These are phyloP conservation scores for Oligia strigilis DNA, from an alignment of 2,888 invertebrate genomes.

Conservation along the genomic window DNA sequence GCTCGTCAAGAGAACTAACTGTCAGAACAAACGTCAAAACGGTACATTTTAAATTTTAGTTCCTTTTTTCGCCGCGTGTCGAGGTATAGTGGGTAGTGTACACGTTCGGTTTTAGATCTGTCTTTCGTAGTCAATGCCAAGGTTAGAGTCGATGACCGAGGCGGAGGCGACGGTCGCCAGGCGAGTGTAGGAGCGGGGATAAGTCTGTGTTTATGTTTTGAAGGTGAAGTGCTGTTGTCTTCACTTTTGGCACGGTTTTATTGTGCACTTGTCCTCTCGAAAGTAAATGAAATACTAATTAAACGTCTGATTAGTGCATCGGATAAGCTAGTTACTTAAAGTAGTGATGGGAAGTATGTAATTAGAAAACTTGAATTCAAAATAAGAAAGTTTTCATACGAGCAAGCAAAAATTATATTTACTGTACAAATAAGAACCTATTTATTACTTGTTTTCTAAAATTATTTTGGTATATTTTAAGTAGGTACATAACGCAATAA, in stretches of 20 bases:
- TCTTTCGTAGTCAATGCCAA: constrained; percentile 80
- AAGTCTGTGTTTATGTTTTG: constrained; percentile 37
- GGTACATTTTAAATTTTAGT: constrained; percentile 16
- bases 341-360: background rate
- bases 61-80: constrained; percentile 24
- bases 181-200: constrained; percentile 57
- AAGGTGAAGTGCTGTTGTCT: constrained; percentile 31
- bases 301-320: background rate
- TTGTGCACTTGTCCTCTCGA: background rate
- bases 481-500: too few species aligned
- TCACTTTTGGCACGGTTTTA: constrained; percentile 13
- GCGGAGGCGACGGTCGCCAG: constrained; percentile 77
- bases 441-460: background rate
- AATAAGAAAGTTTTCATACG: background rate
- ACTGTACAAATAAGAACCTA: background rate
- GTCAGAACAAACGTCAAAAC: constrained; percentile 23
- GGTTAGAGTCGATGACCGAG: constrained; percentile 82
- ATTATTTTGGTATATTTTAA: too few species aligned
- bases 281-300: background rate
- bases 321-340: background rate
- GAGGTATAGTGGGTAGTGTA: constrained; percentile 67
- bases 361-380: background rate
- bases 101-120: constrained; percentile 59
- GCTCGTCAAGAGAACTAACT: constrained; percentile 4
- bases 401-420: background rate